Percentiles rank a stretch among this genome's conserved stretches.
Conservation (phyloP, 2,113 vertebrate species). For the Myiopsitta monachus region DNA sequence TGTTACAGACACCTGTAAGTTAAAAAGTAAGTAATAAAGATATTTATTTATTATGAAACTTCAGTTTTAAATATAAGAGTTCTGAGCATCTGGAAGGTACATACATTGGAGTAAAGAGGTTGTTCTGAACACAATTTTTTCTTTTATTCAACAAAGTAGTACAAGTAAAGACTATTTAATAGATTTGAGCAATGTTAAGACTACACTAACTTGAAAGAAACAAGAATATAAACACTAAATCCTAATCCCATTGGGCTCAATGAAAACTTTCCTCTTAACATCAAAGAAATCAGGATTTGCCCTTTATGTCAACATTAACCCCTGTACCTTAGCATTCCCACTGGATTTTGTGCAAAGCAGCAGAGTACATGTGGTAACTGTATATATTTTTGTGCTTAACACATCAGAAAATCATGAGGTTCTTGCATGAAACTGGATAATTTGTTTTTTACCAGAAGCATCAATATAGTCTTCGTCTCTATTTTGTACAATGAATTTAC, state of each 20-base stretch:
- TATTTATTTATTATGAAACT: not conserved
- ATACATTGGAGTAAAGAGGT: not conserved
- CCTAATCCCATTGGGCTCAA: slow-evolving; percentile 4
- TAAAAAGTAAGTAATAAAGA: not conserved
- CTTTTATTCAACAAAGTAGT: not conserved
- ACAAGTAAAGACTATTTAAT: not conserved
- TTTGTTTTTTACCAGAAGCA: not conserved
- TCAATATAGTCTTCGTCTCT: not conserved
- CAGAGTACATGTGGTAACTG: not conserved
- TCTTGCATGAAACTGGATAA: not conserved
- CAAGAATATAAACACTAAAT: not conserved
- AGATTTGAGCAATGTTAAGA: not conserved
- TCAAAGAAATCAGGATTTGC: slow-evolving; percentile 41
- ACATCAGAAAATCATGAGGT: not conserved
- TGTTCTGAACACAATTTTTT: not conserved
- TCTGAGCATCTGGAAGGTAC: not conserved
- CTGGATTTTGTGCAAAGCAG: not conserved
- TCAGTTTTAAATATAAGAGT: not conserved
- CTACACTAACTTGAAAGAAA: slow-evolving; percentile 29
- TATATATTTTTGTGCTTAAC: not conserved
- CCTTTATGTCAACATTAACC: slow-evolving; percentile 41
- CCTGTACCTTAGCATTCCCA: slow-evolving; percentile 5
- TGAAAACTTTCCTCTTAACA: slow-evolving; percentile 40
- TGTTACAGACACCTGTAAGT: not conserved
- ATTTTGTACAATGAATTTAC: not conserved